Base-by-base conservation (phyloP, 2,797 vertebrate genomes). In the Cynodonichthys magdalenae region DNA sequence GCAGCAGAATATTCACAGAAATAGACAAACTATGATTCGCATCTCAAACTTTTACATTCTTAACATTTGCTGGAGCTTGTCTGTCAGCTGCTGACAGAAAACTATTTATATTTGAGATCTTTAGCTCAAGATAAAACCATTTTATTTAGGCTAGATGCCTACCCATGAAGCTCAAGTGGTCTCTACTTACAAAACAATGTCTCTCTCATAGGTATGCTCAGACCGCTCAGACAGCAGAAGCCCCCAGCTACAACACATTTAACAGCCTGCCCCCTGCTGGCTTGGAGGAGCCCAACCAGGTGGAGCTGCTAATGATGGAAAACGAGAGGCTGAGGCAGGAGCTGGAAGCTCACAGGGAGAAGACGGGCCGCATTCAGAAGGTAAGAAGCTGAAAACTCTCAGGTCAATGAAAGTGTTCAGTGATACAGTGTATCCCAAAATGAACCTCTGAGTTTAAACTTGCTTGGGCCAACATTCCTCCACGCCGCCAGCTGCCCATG, bases 301-400 rank as follows among this genome's bases (percentile, higher is more conserved):
- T 93, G 67, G 96, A 98, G 20, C 79, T 92, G 0, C 82, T 97
- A 47, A 83, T 97, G 83, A 92, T 94, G 65, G 98, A 99, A 80
- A 99, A 99, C 0, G 95, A 97, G 86, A 92, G 92, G 76, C 90
- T 98, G 28, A 95, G 94, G 81, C 92, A 93, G 48, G 96, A 98
- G 80, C 90, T 98, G 77, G 96, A 95, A 66, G 93, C 80, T 51
- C 95, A 93, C 0, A 78, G 77, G 0, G 95, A 98, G 89, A 98
- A 97, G 74, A 92, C 93, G 0, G 65, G 87, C 61, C 91, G 95
- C 14, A 97, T 99, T 63, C 95, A 98, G 83, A 99, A 96, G 96
- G 97, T 98, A 90, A 81, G 74, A 34, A 1, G 12, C 36, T 9
- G 42, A 57, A 15, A 18, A 6, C 18, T 31, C 12, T 15, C n/a